phyloP scores from a whole-genome alignment of 30 jellyfish, hydroid and myxozoan genomes.

The Morbakka virulenta region DNA sequence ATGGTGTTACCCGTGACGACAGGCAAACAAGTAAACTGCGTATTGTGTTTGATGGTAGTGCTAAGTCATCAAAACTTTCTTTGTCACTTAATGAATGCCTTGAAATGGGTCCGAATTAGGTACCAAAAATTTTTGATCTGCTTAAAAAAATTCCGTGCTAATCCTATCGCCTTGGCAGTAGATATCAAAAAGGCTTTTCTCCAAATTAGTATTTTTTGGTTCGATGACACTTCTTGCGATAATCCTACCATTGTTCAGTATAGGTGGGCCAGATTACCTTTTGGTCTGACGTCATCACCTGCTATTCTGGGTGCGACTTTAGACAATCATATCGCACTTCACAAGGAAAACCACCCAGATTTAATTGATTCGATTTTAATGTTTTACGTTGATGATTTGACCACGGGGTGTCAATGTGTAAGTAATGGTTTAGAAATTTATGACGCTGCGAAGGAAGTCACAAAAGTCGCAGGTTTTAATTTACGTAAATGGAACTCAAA shows the following conservation, averaged over 20 bases:
- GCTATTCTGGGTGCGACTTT: conserved; percentile 19
- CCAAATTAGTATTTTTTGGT: conserved; percentile 4
- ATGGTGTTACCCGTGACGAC: conserved; percentile 1
- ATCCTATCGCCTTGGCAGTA: conserved; percentile 1
- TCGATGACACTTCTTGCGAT: not conserved
- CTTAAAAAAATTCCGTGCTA: conserved; percentile 3
- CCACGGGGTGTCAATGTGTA: not conserved
- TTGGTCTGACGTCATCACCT: conserved; percentile 32
- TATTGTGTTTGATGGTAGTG: conserved; percentile 10
- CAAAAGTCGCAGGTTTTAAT: conserved; percentile 11
- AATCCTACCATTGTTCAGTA: conserved; percentile 38
- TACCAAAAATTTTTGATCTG: conserved; percentile 6
- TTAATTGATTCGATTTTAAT: not conserved
- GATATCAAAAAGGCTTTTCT: conserved; percentile 30
- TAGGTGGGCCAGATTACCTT: conserved; percentile 5
- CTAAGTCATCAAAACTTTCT: not conserved
- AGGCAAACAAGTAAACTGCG: conserved; percentile 16
- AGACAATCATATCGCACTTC: not conserved
- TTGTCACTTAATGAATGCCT: conserved; percentile 15
- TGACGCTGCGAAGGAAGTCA: conserved; percentile 13
- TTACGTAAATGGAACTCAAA: conserved; percentile 28
- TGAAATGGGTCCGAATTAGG: not conserved
- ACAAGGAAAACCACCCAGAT: not conserved
- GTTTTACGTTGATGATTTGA: conserved; percentile 23
- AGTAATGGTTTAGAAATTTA: conserved; percentile 12